Percentiles rank a stretch among this genome's conserved stretches.
These are phyloP conservation scores for Hiodon alosoides DNA, from an alignment of 2,113 vertebrate genomes.

Conservation along the genomic window DNA sequence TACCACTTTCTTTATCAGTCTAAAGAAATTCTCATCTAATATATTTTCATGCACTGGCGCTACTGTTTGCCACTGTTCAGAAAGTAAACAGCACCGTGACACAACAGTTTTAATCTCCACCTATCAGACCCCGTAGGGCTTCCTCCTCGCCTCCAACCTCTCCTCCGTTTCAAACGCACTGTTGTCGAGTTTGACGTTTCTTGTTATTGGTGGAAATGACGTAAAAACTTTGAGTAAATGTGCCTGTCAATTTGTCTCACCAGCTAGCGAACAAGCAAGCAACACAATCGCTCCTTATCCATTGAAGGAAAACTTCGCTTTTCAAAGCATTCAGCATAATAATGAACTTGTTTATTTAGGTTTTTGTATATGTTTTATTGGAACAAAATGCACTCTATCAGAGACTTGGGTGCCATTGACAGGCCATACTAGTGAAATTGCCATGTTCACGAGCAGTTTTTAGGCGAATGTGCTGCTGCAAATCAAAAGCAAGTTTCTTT, in stretches of 20 bases:
- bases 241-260: neutral
- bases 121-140: slow-evolving; percentile 22
- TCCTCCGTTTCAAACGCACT: slow-evolving; percentile 22
- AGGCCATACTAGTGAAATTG: neutral
- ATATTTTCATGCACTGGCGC: neutral
- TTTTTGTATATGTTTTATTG: neutral
- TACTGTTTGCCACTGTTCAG: slow-evolving; percentile 5
- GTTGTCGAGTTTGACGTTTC: slow-evolving; percentile 42
- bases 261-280: neutral
- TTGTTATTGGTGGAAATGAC: slow-evolving; percentile 46
- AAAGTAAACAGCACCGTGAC: slow-evolving; percentile 19
- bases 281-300: too few relatives aligned
- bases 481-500: neutral
- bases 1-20: slow-evolving; percentile 17
- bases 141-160: slow-evolving; percentile 24
- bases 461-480: slow-evolving; percentile 29
- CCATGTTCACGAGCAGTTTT: neutral
- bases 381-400: too few relatives aligned
- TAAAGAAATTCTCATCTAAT: slow-evolving; percentile 29
- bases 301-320: too few relatives aligned
- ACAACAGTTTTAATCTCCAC: slow-evolving; percentile 26
- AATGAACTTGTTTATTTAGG: too few relatives aligned
- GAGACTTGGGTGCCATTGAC: too few relatives aligned
- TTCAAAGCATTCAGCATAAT: too few relatives aligned
- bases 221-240: slow-evolving; percentile 5